A percentile compares a stretch with the other conserved stretches of the same genome.
phyloP scores from a whole-genome alignment of 2,797 vertebrate species.

The Sylvia borin region DNA sequence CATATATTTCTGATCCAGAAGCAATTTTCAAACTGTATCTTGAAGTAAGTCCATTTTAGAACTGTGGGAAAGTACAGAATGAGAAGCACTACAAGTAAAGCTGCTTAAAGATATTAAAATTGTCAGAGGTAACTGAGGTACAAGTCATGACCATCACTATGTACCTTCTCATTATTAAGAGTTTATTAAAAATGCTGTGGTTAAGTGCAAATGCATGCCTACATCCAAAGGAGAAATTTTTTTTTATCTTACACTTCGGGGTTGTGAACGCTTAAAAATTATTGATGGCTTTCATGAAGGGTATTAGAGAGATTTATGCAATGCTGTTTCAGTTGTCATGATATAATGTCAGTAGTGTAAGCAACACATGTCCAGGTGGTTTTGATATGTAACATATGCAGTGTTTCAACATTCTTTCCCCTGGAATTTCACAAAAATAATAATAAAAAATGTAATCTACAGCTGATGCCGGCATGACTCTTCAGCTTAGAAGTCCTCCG shows the following conservation, averaged over 20 bases:
- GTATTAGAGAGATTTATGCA: constrained; percentile 59
- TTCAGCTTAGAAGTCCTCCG: constrained; percentile 13
- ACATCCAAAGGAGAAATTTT: background rate
- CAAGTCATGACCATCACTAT: background rate
- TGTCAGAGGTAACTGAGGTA: background rate
- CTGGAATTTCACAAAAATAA: constrained; percentile 31
- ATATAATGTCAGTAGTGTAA: constrained; percentile 35
- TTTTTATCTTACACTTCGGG: background rate
- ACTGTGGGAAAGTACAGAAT: background rate
- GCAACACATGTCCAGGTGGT: constrained; percentile 48
- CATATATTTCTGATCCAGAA: background rate
- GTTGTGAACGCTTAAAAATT: background rate
- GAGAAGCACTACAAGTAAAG: background rate
- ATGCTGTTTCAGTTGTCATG: constrained; percentile 41
- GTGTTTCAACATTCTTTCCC: constrained; percentile 22
- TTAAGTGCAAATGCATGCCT: background rate
- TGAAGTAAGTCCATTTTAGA: background rate
- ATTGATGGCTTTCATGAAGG: constrained; percentile 19
- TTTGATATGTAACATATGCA: constrained; percentile 57
- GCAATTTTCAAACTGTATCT: background rate
- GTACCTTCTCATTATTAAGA: background rate
- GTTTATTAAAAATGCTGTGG: background rate
- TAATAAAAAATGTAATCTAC: constrained; percentile 9
- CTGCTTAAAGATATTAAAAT: background rate
- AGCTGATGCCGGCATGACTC: background rate